Evolutionary conservation across 2,888 invertebrate genomes (phyloP).

Genomic region (Cephalotes varians): DNA sequence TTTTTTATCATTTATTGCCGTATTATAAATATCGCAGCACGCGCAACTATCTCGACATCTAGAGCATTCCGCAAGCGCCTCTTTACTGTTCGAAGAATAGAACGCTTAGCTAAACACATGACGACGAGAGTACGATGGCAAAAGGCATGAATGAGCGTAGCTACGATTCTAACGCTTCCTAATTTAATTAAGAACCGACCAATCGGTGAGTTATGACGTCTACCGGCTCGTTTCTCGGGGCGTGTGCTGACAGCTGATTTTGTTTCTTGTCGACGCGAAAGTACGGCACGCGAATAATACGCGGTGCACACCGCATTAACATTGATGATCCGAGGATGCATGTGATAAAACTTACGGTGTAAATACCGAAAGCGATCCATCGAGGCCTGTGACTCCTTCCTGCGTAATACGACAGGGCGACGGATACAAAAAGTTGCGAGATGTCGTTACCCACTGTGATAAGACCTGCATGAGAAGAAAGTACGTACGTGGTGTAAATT

Average conservation of each 20-base stretch:
- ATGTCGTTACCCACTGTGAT: conserved; percentile 92
- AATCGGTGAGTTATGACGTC: conserved; percentile 74
- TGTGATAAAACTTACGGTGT: conserved; percentile 79
- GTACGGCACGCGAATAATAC: conserved; percentile 32
- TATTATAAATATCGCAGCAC: conserved; percentile 9
- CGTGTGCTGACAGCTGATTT: conserved; percentile 70
- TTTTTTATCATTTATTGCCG: neutral
- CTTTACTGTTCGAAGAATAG: conserved; percentile 78
- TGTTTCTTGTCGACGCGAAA: conserved; percentile 51
- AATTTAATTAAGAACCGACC: conserved; percentile 81
- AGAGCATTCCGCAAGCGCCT: conserved; percentile 68
- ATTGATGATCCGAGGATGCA: conserved; percentile 11
- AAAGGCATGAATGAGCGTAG: conserved; percentile 81
- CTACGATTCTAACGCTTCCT: conserved; percentile 81
- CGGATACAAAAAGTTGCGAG: conserved; percentile 90
- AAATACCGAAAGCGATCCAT: conserved; percentile 90
- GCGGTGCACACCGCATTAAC: neutral
- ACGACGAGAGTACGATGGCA: conserved; percentile 76
- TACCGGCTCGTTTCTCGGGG: conserved; percentile 66
- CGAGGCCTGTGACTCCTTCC: conserved; percentile 91
- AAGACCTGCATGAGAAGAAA: conserved; percentile 86
- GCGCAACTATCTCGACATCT: conserved; percentile 25
- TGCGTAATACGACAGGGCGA: conserved; percentile 90
- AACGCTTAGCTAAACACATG: conserved; percentile 75
- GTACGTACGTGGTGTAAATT: conserved; percentile 3